Conservation (phyloP, 35 echinoderm and acorn worm species). For the Heliocidaris erythrogramma region DNA sequence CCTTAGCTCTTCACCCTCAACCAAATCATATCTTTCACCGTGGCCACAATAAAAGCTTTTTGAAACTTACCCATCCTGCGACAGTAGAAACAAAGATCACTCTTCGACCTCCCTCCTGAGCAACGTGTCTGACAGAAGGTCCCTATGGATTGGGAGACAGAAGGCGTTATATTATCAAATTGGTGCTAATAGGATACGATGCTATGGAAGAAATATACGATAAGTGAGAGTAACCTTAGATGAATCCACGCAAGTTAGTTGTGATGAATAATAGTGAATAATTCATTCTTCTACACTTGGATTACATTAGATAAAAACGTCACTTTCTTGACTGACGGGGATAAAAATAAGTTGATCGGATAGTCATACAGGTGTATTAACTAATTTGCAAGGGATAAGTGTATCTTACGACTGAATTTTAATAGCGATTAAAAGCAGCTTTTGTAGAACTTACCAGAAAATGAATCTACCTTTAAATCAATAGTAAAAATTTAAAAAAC, state of each 20-base stretch:
- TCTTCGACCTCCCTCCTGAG: not conserved
- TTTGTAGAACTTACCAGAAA: too few species aligned
- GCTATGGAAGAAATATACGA: not conserved
- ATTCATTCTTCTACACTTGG: not conserved
- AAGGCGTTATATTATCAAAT: not conserved
- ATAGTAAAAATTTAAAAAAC: too few species aligned
- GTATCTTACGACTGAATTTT: too few species aligned
- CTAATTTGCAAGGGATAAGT: too few species aligned
- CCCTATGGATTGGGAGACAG: not conserved
- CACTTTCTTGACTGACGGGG: not conserved
- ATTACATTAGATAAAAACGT: not conserved
- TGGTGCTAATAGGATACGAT: not conserved
- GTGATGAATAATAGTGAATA: not conserved
- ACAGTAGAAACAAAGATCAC: conserved; percentile 20
- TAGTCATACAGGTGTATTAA: not conserved
- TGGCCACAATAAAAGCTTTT: not conserved
- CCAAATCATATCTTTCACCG: not conserved
- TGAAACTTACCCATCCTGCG: conserved; percentile 1
- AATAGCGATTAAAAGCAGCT: too few species aligned
- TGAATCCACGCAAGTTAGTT: not conserved
- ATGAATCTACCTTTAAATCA: too few species aligned
- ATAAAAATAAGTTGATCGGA: not conserved
- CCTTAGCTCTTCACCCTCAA: not conserved
- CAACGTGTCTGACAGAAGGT: conserved; percentile 17
- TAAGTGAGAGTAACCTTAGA: not conserved